Conservation (phyloP, 2,888 invertebrate species). For the Drosophila subquinaria region DNA sequence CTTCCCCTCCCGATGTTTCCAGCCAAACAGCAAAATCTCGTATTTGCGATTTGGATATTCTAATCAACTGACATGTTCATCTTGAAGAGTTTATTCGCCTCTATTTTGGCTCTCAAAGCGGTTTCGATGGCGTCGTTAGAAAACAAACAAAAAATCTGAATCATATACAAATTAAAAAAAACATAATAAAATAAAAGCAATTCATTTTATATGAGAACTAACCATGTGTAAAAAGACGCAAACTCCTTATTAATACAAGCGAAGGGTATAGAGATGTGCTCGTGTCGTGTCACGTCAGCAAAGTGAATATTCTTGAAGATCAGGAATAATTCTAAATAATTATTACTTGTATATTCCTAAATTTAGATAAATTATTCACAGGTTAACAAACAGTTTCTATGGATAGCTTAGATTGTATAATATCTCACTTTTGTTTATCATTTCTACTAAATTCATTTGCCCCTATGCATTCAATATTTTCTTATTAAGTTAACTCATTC, state of each 20-base stretch:
- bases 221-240: background rate
- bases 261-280: background rate
- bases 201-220: conserved; percentile 9
- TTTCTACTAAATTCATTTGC: background rate
- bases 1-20: conserved; percentile 13
- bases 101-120: conserved; percentile 46
- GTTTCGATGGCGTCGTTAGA: conserved; percentile 67
- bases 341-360: background rate
- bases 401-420: too few relatives aligned
- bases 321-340: background rate
- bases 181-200: conserved; percentile 17
- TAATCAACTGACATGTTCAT: conserved; percentile 65
- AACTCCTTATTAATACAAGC: background rate
- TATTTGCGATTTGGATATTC: conserved; percentile 37
- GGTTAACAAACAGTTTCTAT: too few relatives aligned
- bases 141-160: conserved; percentile 40
- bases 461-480: background rate
- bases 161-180: conserved; percentile 8
- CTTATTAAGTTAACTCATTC: conserved; percentile 5
- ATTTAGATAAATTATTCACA: too few relatives aligned
- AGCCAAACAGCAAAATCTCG: background rate
- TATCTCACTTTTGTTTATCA: background rate
- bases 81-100: conserved; percentile 80
- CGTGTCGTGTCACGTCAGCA: conserved; percentile 3
- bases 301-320: background rate